Percentiles rank a stretch among this genome's conserved stretches.
Evolutionary conservation across 2,113 vertebrate genomes (phyloP).

Genomic region (Petaurus breviceps): DNA sequence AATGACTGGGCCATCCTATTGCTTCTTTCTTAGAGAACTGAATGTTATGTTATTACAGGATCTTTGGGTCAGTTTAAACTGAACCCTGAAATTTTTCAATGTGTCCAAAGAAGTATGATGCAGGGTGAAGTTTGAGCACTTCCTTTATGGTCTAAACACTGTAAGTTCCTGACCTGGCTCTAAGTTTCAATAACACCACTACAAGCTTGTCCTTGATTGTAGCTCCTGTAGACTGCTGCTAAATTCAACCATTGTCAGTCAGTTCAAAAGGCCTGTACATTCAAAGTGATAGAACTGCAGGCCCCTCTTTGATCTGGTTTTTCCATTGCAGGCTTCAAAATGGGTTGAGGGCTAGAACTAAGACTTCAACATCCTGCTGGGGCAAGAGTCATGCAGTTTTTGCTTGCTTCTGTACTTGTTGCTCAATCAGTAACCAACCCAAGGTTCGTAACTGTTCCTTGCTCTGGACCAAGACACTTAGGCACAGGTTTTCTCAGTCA

Average conservation of each 20-base stretch:
- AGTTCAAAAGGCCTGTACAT: no score
- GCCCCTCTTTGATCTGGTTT: no score
- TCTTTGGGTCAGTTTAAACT: background rate
- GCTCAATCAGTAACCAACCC: background rate
- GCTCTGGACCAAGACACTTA: background rate
- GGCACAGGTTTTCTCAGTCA: background rate
- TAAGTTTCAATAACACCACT: background rate
- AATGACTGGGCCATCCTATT: background rate
- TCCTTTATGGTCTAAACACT: background rate
- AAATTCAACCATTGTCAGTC: no score
- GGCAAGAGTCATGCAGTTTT: background rate
- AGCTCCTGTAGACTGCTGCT: no score
- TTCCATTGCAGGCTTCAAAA: no score
- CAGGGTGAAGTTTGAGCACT: background rate
- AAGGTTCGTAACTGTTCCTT: background rate
- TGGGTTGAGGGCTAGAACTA: background rate
- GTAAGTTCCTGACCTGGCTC: background rate
- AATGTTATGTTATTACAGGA: background rate
- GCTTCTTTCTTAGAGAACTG: background rate
- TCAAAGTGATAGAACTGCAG: no score
- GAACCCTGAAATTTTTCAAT: background rate
- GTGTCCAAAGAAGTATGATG: background rate
- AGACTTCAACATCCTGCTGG: background rate
- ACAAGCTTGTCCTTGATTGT: no score
- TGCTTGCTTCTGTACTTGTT: background rate